Evolutionary conservation across 2,113 vertebrate genomes (phyloP), one percentile per base, ranked within the genome.

Genomic region (Aptenodytes forsteri): DNA sequence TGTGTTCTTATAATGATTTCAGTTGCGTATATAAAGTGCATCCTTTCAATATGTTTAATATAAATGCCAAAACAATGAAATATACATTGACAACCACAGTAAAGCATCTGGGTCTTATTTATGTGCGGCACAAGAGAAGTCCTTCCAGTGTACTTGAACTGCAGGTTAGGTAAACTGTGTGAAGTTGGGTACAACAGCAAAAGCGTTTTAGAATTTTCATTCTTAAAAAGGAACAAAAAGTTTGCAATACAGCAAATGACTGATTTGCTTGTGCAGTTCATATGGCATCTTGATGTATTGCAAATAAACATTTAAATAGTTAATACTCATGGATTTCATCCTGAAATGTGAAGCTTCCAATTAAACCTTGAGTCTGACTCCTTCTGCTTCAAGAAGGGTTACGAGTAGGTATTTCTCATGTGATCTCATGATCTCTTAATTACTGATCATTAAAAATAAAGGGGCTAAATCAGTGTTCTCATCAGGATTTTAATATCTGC

Each of bases 81-180:
- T 77, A 38, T 23, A 61, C 29, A 18, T 82, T 55, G 79, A 83
- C 47, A 93, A 59, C 38, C 49, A 23, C 36, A 59, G 62, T 49
- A 54, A 93, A 86, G 36, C 70, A 55, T 67, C 52, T 25, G 14
- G 14, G 5, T 50, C 59, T 92, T 76, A 80, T 52, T 93, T 88
- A 77, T 81, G 38, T 38, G 36, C 6, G 4, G 69, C 10, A 5
- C 54, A 77, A 66, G 56, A 89, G 40, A 90, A 91, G 64, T 81
- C 55, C 76, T 96, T 94, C 47, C 59, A 49, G 26, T 58, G 67
- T 83, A 70, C 59, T 89, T 94, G 83, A 96, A 91, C 89, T 46
- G n/a, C 54, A 70, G 79, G 42, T 83, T 83, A 89, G 40, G 32
- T 62, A 70, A 92, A 77, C 42, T 70, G 13, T 61, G 19, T 86